Percentiles rank a stretch among this genome's conserved stretches.
These are phyloP conservation scores for Mylabris phalerata DNA, from an alignment of 1,140 invertebrate species.

Conservation along the genomic window DNA sequence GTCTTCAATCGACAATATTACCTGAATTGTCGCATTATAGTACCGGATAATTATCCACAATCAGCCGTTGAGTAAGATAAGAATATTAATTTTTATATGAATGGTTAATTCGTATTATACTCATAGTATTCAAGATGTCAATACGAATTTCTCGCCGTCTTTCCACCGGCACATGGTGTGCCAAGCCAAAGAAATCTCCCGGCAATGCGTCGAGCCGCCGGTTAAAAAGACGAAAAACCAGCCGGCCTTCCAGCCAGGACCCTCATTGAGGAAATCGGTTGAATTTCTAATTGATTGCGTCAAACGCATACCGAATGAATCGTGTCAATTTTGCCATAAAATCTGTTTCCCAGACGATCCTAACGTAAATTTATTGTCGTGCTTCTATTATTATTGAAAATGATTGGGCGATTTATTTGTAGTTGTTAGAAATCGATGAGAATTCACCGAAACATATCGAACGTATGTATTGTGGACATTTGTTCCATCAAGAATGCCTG, in stretches of 20 bases:
- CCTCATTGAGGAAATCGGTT: constrained; percentile 54
- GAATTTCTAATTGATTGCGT: constrained; percentile 58
- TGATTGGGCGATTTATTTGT: constrained; percentile 13
- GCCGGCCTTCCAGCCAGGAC: constrained; percentile 52
- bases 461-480: constrained; percentile 67
- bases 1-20: constrained; percentile 54
- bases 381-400: constrained; percentile 4
- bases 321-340: constrained; percentile 58
- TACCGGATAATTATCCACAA: constrained; percentile 63
- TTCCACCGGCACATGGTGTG: constrained; percentile 56
- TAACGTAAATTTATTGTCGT: constrained; percentile 34
- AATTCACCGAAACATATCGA: constrained; percentile 56
- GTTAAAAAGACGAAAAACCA: constrained; percentile 46
- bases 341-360: constrained; percentile 55
- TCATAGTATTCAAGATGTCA: constrained; percentile 49
- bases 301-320: constrained; percentile 53
- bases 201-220: constrained; percentile 65
- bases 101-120: neutral
- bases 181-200: constrained; percentile 61
- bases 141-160: constrained; percentile 61
- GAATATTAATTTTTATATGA: neutral
- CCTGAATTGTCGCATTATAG: constrained; percentile 50
- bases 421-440: constrained; percentile 52
- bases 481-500: constrained; percentile 69
- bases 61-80: constrained; percentile 48